These are phyloP conservation scores for Strigamia crassipes DNA, from an alignment of 2,888 invertebrate genomes.

Conservation along the genomic window DNA sequence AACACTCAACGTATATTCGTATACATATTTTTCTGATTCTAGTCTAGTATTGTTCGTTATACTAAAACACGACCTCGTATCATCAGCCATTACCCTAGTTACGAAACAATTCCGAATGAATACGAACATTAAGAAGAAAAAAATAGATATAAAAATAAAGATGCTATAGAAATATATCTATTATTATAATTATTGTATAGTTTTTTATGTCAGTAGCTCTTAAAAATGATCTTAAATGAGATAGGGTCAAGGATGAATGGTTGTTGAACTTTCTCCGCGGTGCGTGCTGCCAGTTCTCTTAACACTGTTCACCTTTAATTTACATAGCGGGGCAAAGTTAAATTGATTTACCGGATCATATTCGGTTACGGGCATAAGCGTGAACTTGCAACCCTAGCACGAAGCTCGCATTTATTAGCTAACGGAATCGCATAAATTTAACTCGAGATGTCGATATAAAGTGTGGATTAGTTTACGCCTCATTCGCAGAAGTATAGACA, in stretches of 20 bases:
- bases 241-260: slow-evolving; percentile 44
- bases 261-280: slow-evolving; percentile 43
- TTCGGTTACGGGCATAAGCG: neutral
- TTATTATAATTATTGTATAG: too few relatives aligned
- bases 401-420: neutral
- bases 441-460: neutral
- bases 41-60: too few relatives aligned
- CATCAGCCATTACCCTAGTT: too few relatives aligned
- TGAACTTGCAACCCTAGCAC: neutral
- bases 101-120: too few relatives aligned
- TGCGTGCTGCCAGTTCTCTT: neutral
- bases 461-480: neutral
- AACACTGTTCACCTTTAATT: neutral
- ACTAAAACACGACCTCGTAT: too few relatives aligned
- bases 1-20: too few relatives aligned
- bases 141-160: too few relatives aligned
- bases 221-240: neutral
- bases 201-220: neutral
- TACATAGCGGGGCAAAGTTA: slow-evolving; percentile 20
- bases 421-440: neutral
- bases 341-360: neutral
- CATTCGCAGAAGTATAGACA: neutral
- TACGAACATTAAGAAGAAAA: too few relatives aligned
- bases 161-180: too few relatives aligned
- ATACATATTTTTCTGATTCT: too few relatives aligned